A percentile compares a stretch with the other conserved stretches of the same genome.
Conservation (phyloP, 2,797 vertebrate genomes). For the Takifugu rubripes region DNA sequence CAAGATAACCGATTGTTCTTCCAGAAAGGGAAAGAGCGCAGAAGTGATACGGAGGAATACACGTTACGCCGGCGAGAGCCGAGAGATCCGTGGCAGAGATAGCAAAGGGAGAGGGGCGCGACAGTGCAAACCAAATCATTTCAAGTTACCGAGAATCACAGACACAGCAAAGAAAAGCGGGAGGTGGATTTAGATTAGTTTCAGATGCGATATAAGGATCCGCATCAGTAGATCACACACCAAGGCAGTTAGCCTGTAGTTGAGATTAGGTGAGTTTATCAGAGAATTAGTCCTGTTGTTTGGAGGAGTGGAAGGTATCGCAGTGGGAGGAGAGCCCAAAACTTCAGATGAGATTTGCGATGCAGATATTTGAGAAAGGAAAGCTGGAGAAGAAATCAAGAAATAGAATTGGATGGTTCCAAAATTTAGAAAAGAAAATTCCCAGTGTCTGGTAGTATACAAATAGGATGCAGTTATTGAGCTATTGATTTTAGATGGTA, state of each 20-base stretch:
- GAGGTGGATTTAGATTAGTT: slow-evolving; percentile 41
- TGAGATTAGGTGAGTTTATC: background rate
- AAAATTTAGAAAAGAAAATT: too few relatives aligned
- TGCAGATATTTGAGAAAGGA: background rate
- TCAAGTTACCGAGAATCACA: slow-evolving; percentile 10
- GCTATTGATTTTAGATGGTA: too few relatives aligned
- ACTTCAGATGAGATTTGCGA: slow-evolving; percentile 4
- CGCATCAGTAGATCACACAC: slow-evolving; percentile 27
- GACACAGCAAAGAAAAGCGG: slow-evolving; percentile 6
- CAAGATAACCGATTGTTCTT: slow-evolving; percentile 11
- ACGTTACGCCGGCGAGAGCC: slow-evolving; percentile 24
- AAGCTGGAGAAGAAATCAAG: background rate
- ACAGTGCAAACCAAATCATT: slow-evolving; percentile 33
- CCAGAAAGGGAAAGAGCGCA: slow-evolving; percentile 16
- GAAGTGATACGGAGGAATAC: slow-evolving; percentile 16
- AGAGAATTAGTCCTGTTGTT: slow-evolving; percentile 10
- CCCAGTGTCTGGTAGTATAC: too few relatives aligned
- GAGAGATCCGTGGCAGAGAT: slow-evolving; percentile 26
- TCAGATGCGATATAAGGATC: slow-evolving; percentile 38
- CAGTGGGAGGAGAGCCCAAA: background rate
- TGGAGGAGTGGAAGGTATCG: slow-evolving; percentile 1
- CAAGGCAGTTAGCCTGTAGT: slow-evolving; percentile 18
- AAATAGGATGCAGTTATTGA: too few relatives aligned
- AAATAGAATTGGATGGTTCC: too few relatives aligned
- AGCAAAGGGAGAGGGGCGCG: slow-evolving; percentile 3